Conservation (phyloP, 2,797 vertebrate species). For the Paratrypauchen microcephalus region DNA sequence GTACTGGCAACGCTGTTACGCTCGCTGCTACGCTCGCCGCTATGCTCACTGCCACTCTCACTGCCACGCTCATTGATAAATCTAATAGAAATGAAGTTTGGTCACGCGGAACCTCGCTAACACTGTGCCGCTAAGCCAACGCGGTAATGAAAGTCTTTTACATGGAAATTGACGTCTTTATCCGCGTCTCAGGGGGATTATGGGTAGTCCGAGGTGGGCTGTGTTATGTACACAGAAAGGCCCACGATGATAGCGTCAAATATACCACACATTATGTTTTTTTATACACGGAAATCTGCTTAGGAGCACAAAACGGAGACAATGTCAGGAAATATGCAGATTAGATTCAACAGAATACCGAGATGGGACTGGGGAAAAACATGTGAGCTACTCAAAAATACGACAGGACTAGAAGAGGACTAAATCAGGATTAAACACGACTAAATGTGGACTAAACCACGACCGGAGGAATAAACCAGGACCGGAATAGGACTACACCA, state of each 20-base stretch:
- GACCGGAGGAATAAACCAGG: too few species aligned
- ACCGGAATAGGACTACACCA: too few species aligned
- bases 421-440: too few species aligned
- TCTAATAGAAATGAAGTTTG: too few species aligned
- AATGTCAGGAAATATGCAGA: background rate
- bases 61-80: too few species aligned
- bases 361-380: background rate
- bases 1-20: too few species aligned
- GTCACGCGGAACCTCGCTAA: conserved; percentile 47
- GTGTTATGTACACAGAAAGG: conserved; percentile 33
- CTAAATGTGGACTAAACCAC: too few species aligned
- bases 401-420: too few species aligned
- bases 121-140: conserved; percentile 53
- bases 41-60: too few species aligned
- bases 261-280: background rate
- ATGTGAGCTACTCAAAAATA: background rate
- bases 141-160: conserved; percentile 68
- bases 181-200: conserved; percentile 61
- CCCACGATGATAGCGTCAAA: conserved; percentile 13
- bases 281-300: background rate
- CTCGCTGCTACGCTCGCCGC: too few species aligned
- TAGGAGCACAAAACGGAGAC: background rate
- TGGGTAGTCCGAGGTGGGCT: conserved; percentile 34
- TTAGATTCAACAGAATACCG: background rate
- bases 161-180: conserved; percentile 71